Evolutionary conservation across 1,140 invertebrate species (phyloP), one percentile per base, ranked within the genome.

Genomic region (Marisa cornuarietis): DNA sequence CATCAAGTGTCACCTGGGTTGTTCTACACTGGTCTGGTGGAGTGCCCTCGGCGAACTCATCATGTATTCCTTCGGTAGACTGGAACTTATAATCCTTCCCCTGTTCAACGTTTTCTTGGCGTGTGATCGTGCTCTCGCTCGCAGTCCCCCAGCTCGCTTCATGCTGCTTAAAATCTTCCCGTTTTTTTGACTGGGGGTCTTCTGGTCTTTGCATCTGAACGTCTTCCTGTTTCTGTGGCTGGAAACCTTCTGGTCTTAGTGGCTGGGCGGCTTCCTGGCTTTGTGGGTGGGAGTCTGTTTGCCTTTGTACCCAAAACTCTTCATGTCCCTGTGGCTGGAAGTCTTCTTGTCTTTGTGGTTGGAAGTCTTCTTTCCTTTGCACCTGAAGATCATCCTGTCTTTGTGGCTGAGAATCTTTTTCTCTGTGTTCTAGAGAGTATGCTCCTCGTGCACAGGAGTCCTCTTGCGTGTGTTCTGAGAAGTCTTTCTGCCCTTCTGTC

Each of bases 201-300:
- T 58, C 54, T 0, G 16, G 54, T 58, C 16, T 11, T 1, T 58
- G 16, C 16, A 14, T 18, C 16, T 58, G 73, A 24, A 54, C 16
- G 73, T 62, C 54, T 75, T 54, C 31, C 54, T 42, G 54, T 58
- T 9, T 11, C 11, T 58, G 54, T 5, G 11, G 11, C 16, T 58
- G 71, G n/a, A 13, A 24, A 26, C 31, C 24, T 71, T 71, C 71
- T 72, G 63, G 73, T 63, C 16, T 31, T 24, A 42, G 73, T 75
- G 73, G 9, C 52, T 75, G 73, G 61, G 73, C 62, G 58, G 61
- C 54, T 65, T 54, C 31, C n/a, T 75, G 73, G n/a, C 54, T 75
- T 52, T 62, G 73, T 63, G 9, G n/a, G 52, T 75, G 73, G 16
- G 73, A 62, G 54, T 62, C 54, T 75, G 54, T 62, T 24, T 75